Evolutionary conservation across 2,797 vertebrate species (phyloP).

Genomic region (Hapalemur alaotrensis): DNA sequence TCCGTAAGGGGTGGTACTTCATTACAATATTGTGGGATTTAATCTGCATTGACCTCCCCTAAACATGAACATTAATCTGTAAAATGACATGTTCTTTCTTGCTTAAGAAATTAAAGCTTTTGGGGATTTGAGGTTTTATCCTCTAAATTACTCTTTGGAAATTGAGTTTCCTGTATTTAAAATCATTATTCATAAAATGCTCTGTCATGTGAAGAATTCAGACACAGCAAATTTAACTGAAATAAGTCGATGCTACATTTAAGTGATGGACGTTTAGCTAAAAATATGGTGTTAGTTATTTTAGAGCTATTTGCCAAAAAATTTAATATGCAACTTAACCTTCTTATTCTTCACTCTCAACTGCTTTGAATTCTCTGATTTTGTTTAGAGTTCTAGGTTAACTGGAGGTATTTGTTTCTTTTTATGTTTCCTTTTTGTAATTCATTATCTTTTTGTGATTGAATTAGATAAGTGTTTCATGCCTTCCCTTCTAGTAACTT

Average conservation of each 20-base stretch:
- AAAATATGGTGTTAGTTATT: neutral
- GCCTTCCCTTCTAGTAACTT: neutral
- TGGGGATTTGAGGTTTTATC: too few species aligned
- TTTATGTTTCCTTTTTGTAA: neutral
- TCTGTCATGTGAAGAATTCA: neutral
- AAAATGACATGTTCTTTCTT: neutral
- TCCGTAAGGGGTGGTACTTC: neutral
- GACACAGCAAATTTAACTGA: neutral
- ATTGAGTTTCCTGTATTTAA: neutral
- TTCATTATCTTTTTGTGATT: accelerated
- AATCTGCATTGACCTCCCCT: neutral
- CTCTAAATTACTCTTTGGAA: neutral
- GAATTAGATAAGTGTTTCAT: accelerated
- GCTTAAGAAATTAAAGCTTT: neutral
- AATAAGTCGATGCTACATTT: neutral
- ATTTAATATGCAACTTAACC: accelerated
- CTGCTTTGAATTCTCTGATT: neutral
- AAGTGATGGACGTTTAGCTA: neutral
- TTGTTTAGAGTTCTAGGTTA: too few species aligned
- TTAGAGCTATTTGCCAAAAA: neutral
- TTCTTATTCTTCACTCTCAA: neutral
- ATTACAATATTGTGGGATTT: neutral
- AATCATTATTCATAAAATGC: neutral
- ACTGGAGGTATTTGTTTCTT: neutral
- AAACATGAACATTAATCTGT: neutral